Conservation (phyloP, 2,888 invertebrate species). For the Odontothrips loti region DNA sequence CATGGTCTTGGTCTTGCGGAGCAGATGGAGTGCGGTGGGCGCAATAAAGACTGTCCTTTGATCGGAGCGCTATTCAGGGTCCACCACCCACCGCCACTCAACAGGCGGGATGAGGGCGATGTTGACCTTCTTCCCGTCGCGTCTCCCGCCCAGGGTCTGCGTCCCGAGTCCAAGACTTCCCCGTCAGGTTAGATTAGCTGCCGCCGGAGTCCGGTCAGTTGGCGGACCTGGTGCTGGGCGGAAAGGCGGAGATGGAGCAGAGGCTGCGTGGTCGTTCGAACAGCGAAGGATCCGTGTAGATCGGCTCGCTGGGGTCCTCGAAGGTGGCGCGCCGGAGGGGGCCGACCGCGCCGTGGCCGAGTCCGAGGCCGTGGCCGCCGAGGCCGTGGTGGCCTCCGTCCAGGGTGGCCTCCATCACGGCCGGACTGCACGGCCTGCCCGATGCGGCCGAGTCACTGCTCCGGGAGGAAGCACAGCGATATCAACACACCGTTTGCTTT, state of each 20-base stretch:
- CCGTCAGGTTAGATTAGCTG: not conserved
- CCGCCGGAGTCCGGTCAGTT: not conserved
- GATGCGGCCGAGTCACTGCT: too few species aligned
- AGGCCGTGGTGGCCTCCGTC: constrained; percentile 30
- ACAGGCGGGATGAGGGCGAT: not conserved
- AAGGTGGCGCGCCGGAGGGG: constrained; percentile 55
- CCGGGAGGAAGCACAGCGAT: not conserved
- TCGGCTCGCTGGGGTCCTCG: constrained; percentile 88
- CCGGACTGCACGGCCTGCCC: not conserved
- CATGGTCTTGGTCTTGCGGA: not conserved
- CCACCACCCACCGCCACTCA: not conserved
- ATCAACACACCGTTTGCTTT: not conserved
- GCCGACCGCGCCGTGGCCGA: constrained; percentile 36
- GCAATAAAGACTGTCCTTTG: too few species aligned
- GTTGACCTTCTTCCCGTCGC: not conserved
- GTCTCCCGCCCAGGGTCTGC: not conserved
- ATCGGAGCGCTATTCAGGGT: not conserved
- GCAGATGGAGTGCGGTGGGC: too few species aligned
- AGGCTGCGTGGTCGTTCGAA: constrained; percentile 79
- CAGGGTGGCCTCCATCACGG: not conserved
- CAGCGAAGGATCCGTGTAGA: constrained; percentile 86
- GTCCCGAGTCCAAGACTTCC: not conserved
- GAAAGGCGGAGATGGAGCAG: constrained; percentile 42
- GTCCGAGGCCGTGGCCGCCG: constrained; percentile 36
- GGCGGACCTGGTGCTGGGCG: constrained; percentile 7